These are phyloP conservation scores for Tolypeutes matacus DNA, from an alignment of 2,797 vertebrate genomes.

Conservation along the genomic window DNA sequence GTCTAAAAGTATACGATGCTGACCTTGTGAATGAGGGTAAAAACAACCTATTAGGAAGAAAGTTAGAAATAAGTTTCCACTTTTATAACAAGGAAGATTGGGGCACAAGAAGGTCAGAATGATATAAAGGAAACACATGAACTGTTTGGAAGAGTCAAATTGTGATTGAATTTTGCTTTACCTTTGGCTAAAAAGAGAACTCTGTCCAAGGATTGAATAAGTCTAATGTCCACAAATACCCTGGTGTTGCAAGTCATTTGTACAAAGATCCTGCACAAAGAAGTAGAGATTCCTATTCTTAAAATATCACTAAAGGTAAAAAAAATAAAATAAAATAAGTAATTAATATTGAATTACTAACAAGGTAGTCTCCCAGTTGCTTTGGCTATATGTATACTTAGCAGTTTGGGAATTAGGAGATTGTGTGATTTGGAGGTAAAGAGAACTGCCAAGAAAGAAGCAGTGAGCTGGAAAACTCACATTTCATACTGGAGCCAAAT, in stretches of 20 bases:
- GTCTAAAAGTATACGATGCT: neutral
- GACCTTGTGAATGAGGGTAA: neutral
- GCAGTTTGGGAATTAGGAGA: constrained; percentile 38
- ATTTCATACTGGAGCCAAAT: neutral
- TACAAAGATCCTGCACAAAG: neutral
- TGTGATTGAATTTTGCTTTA: constrained; percentile 6
- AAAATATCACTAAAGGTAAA: constrained; percentile 45
- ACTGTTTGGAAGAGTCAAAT: constrained; percentile 35
- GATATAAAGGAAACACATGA: constrained; percentile 19
- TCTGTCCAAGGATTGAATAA: neutral
- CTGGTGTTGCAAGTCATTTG: constrained; percentile 31
- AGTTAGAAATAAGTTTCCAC: constrained; percentile 30
- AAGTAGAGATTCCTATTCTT: neutral
- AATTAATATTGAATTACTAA: constrained; percentile 44
- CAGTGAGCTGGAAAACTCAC: neutral
- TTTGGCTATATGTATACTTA: constrained; percentile 37
- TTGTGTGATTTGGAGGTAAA: constrained; percentile 15
- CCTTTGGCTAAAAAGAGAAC: constrained; percentile 36
- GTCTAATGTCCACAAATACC: neutral
- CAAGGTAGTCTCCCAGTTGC: neutral
- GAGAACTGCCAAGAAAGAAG: neutral
- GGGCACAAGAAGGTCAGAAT: neutral
- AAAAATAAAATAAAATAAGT: neutral
- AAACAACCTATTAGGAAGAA: constrained; percentile 6
- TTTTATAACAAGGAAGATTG: neutral